phyloP scores from a whole-genome alignment of 2,113 vertebrate genomes.

The Halcyon senegalensis region DNA sequence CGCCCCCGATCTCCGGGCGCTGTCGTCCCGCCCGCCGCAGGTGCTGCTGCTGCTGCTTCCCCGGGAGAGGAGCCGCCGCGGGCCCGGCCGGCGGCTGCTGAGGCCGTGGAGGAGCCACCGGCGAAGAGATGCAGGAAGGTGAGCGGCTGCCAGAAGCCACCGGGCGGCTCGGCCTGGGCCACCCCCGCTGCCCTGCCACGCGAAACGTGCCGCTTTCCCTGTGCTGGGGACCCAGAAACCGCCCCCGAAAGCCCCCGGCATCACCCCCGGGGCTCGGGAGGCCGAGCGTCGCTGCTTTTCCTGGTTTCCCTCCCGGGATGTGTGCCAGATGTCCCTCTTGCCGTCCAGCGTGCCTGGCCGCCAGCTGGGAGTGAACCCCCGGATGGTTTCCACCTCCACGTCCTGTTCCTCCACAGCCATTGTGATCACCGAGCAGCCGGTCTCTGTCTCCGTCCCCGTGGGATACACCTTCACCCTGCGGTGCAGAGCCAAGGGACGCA shows the following conservation, averaged over 20 bases:
- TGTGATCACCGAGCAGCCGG: constrained; percentile 79
- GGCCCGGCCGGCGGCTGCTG: background rate
- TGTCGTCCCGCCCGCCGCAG: background rate
- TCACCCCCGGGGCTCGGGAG: too few relatives aligned
- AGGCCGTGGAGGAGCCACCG: background rate
- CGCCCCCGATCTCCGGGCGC: background rate
- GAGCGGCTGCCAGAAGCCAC: background rate
- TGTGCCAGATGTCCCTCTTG: background rate
- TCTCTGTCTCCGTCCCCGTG: constrained; percentile 77
- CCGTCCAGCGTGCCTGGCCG: accelerated
- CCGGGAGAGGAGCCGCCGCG: background rate
- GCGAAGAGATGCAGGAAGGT: constrained; percentile 54
- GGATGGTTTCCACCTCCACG: accelerated
- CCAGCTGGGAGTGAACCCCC: background rate
- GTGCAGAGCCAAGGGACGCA: constrained; percentile 77
- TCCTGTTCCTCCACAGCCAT: constrained; percentile 71
- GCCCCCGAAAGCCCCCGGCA: background rate
- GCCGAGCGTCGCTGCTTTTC: background rate
- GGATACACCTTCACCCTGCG: constrained; percentile 77
- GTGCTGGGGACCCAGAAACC: accelerated
- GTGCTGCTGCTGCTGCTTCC: background rate
- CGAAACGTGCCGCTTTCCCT: background rate
- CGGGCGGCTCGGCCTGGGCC: background rate
- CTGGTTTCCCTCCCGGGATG: background rate
- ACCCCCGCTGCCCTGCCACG: background rate